phyloP scores from a whole-genome alignment of 2,888 invertebrate species.

The Calameuta filiformis region DNA sequence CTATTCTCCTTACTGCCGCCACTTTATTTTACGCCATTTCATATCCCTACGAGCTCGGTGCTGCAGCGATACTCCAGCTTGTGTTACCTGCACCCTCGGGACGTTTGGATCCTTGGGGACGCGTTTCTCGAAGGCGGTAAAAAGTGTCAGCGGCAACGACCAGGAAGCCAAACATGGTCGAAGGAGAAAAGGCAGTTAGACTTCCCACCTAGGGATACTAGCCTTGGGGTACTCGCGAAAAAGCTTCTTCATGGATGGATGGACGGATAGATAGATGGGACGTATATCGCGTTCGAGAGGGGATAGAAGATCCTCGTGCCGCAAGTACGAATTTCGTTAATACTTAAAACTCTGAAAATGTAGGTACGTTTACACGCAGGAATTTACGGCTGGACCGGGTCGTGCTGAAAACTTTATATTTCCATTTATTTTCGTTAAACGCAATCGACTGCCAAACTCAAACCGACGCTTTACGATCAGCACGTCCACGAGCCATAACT shows the following conservation, averaged over 20 bases:
- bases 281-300: background rate
- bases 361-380: background rate
- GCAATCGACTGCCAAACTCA: constrained; percentile 20
- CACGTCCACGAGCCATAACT: constrained; percentile 20
- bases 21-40: too few species aligned
- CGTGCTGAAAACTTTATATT: constrained; percentile 53
- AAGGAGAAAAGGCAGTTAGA: background rate
- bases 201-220: background rate
- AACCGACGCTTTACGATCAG: constrained; percentile 36
- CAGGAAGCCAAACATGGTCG: background rate
- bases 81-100: too few species aligned
- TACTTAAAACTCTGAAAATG: constrained; percentile 14
- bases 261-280: background rate
- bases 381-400: background rate
- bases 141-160: background rate
- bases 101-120: background rate
- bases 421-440: constrained; percentile 53
- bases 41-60: too few species aligned
- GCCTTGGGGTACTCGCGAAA: background rate
- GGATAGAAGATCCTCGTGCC: background rate
- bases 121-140: background rate
- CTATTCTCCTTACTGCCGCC: too few species aligned
- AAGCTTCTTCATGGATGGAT: background rate
- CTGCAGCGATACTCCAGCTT: too few species aligned
- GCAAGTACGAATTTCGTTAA: background rate